These are phyloP conservation scores for Terebella lapidaria DNA, from an alignment of 2,888 invertebrate species.

Conservation along the genomic window DNA sequence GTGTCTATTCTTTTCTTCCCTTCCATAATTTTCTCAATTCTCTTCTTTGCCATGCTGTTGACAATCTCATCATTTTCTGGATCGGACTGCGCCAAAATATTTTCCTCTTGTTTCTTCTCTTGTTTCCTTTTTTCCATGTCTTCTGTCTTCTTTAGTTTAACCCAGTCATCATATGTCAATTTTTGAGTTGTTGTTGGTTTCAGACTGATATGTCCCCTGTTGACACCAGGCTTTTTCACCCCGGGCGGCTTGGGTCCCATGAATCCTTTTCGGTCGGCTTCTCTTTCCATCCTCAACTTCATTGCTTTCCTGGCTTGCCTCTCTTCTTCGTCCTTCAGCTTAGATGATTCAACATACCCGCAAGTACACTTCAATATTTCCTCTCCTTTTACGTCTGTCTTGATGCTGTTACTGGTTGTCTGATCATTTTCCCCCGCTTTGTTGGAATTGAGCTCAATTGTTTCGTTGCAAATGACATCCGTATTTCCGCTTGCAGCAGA, in stretches of 20 bases:
- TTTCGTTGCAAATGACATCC: background rate
- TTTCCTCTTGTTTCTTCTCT: background rate
- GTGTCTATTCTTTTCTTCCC: background rate
- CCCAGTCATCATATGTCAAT: constrained; percentile 5
- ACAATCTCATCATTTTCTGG: background rate
- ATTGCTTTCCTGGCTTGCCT: background rate
- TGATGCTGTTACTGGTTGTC: background rate
- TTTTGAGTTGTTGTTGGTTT: background rate
- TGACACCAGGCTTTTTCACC: background rate
- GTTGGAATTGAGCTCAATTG: background rate
- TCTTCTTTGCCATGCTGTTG: background rate
- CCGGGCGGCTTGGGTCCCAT: too few relatives aligned
- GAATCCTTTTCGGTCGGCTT: too few relatives aligned
- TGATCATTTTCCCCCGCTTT: background rate
- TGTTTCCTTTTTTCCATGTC: background rate
- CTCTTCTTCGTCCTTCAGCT: background rate
- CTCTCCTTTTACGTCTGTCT: background rate
- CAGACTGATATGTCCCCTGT: too few relatives aligned
- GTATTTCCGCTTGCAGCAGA: background rate
- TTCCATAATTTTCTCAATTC: background rate
- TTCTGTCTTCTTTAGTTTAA: background rate
- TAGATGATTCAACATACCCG: background rate
- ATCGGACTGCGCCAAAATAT: background rate
- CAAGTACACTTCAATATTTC: constrained; percentile 1
- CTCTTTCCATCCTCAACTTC: too few relatives aligned